Base-by-base conservation (phyloP, 35 echinoderm and acorn worm species). In the Diadema setosum region DNA sequence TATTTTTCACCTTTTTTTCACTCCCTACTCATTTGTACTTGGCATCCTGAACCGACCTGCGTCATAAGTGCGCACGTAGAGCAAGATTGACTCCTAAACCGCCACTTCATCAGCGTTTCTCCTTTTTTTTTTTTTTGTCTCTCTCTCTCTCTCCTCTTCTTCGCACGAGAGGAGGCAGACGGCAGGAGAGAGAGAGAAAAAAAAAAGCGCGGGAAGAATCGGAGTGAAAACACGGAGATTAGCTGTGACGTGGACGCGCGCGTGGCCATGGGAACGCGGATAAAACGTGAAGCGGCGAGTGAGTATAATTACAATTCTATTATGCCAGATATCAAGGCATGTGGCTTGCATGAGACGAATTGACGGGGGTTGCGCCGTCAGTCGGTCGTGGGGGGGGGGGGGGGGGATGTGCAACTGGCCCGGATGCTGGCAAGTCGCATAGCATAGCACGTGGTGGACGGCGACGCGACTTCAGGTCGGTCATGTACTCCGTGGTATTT, bases 261-360 rank as follows among this genome's bases (percentile, higher is more conserved):
- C 3, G 73, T 78, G 24, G 24, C 73, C 73, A 15, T 6, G 73
- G 73, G 18, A 78, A 78, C 73, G 40, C 35, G 24, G 73, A 42
- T 78, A 78, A 78, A 41, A 78, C 73, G 73, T 32, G 26, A 78
- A 78, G 40, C 40, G 17, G 15, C 40, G 73, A 41, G 73, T 78
- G 73, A 78, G 44, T 78, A 41, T 78, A 78, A 78, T 78, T 78
- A 78, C 73, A 78, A 78, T 78, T 78, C 73, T 78, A 78, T 78
- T 78, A 78, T 78, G 37, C 73, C 37, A 78, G 35, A 44, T 78
- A 78, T 36, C 73, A 34, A 78, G 73, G 73, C 40, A 78, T 41
- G 73, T 67, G 24, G 61, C 49, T 55, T n/a, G n/a, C n/a, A n/a
- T n/a, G n/a, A n/a, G n/a, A n/a, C n/a, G n/a, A n/a, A n/a, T n/a